These are phyloP conservation scores for Chelonus formosanus DNA, from an alignment of 2,888 invertebrate genomes.

Conservation along the genomic window DNA sequence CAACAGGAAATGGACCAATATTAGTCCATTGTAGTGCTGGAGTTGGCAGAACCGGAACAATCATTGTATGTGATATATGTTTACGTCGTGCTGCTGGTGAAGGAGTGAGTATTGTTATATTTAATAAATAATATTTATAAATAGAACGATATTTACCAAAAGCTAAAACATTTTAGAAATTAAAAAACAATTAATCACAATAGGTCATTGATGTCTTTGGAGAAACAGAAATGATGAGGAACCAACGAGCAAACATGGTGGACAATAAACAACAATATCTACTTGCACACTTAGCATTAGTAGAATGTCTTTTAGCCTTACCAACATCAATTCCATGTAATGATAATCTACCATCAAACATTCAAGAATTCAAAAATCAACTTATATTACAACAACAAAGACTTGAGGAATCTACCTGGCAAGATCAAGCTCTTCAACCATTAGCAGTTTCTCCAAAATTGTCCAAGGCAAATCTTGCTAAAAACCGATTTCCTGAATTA, in stretches of 20 bases:
- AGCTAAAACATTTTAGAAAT: neutral
- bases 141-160: too few species aligned
- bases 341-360: constrained; percentile 49
- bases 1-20: constrained; percentile 61
- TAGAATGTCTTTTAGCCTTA: constrained; percentile 62
- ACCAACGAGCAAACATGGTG: constrained; percentile 54
- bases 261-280: constrained; percentile 65
- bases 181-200: neutral
- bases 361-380: constrained; percentile 51
- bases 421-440: constrained; percentile 61
- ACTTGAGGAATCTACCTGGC: constrained; percentile 59
- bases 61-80: constrained; percentile 70
- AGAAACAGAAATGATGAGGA: constrained; percentile 45
- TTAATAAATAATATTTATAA: too few species aligned
- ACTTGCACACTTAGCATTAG: constrained; percentile 64
- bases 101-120: constrained; percentile 43
- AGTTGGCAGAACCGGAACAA: constrained; percentile 71
- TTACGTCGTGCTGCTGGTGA: constrained; percentile 66
- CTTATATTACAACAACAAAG: constrained; percentile 55
- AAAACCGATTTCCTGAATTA: constrained; percentile 63
- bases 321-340: constrained; percentile 61
- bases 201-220: constrained; percentile 51
- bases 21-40: constrained; percentile 72
- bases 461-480: constrained; percentile 49
- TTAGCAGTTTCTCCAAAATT: constrained; percentile 34